These are phyloP conservation scores for Microplitis manilae DNA, from an alignment of 2,888 invertebrate species.

Conservation along the genomic window DNA sequence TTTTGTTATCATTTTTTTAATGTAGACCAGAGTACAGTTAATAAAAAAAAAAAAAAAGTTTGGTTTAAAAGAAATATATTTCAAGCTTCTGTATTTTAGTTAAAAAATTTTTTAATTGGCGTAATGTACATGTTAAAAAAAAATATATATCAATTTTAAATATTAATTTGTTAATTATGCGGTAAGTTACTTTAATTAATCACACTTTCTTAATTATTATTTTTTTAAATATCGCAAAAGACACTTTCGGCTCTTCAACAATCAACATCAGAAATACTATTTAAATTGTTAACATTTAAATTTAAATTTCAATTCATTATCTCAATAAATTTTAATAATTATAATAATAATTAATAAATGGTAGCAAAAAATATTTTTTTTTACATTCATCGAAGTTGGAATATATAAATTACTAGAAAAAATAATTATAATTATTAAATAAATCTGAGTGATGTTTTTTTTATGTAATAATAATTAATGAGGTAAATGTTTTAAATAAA, in stretches of 20 bases:
- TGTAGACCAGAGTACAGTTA: conserved; percentile 23
- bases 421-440: not conserved
- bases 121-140: not conserved
- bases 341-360: not conserved
- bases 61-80: not conserved
- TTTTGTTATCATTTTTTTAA: conserved; percentile 41
- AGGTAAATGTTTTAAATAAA: conserved; percentile 37
- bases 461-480: not conserved
- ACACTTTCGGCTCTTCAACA: not conserved
- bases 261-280: not conserved
- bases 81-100: not conserved
- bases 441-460: not conserved
- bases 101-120: not conserved
- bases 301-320: too few relatives aligned
- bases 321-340: too few relatives aligned
- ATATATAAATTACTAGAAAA: not conserved
- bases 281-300: not conserved
- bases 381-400: not conserved
- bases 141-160: not conserved
- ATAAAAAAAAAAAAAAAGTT: conserved; percentile 8
- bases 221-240: not conserved
- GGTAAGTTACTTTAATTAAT: not conserved
- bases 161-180: not conserved
- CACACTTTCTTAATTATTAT: not conserved
- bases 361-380: not conserved